Evolutionary conservation across 2,113 vertebrate species (phyloP).

Genomic region (Serinus canaria): DNA sequence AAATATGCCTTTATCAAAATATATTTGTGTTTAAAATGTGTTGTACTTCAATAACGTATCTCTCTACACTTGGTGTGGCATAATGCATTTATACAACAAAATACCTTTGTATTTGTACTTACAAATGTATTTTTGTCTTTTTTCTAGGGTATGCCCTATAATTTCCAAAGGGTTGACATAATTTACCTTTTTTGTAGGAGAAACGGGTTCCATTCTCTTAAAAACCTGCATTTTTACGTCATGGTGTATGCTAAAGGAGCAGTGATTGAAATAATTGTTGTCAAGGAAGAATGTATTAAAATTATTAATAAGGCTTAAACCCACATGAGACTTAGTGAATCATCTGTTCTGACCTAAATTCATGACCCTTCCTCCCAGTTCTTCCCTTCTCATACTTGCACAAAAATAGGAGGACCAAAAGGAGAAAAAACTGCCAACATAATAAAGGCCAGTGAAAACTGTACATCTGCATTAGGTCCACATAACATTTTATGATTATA

Average conservation of each 20-base stretch:
- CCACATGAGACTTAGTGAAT: constrained; percentile 58
- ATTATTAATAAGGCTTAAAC: constrained; percentile 64
- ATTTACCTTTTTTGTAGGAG: background rate
- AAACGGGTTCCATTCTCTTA: background rate
- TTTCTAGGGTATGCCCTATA: background rate
- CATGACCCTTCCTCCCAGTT: constrained; percentile 54
- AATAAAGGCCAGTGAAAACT: constrained; percentile 39
- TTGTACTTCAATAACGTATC: background rate
- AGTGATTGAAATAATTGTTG: constrained; percentile 45
- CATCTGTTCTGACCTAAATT: constrained; percentile 68
- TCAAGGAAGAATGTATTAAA: constrained; percentile 56
- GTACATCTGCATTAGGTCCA: constrained; percentile 13
- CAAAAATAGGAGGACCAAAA: background rate
- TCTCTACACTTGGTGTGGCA: background rate
- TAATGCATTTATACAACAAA: background rate
- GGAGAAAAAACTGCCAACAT: background rate
- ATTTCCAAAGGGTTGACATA: background rate
- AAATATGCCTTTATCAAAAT: background rate
- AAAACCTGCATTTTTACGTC: constrained; percentile 5
- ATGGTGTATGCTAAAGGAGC: background rate
- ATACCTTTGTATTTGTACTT: background rate
- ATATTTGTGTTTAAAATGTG: background rate
- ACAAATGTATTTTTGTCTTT: background rate
- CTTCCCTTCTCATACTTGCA: constrained; percentile 8
- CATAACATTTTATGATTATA: constrained; percentile 58